A percentile compares a stretch with the other conserved stretches of the same genome.
phyloP scores from a whole-genome alignment of 2,113 vertebrate species.

The Phaetusa simplex region DNA sequence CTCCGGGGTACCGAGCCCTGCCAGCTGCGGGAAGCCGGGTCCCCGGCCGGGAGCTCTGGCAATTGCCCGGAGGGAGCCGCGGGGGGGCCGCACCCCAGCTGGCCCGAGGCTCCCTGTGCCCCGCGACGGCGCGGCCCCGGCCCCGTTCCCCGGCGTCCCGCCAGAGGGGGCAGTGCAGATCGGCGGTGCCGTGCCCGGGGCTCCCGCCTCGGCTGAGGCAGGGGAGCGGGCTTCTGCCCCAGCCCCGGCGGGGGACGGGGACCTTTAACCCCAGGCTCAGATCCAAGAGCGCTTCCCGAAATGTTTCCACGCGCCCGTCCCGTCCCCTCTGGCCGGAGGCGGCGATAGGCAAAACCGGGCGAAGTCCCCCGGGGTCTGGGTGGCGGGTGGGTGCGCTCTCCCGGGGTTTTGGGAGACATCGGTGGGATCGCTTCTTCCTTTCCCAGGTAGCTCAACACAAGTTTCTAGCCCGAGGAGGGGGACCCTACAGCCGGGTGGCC shows the following conservation, averaged over 20 bases:
- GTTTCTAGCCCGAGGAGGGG: not conserved
- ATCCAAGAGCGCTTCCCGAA: not conserved
- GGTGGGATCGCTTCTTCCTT: not conserved
- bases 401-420: not conserved
- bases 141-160: not conserved
- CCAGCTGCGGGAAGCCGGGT: not conserved
- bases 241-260: too few relatives aligned
- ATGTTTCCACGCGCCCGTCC: not conserved
- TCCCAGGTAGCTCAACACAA: not conserved
- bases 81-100: fast-evolving
- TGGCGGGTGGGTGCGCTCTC: not conserved
- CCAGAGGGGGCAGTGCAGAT: slow-evolving; percentile 37
- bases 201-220: not conserved
- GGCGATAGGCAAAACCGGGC: not conserved
- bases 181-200: not conserved
- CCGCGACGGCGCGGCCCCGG: not conserved
- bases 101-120: not conserved
- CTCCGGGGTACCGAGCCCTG: not conserved
- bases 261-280: not conserved
- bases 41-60: not conserved
- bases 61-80: not conserved
- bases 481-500: not conserved
- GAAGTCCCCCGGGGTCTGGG: too few relatives aligned
- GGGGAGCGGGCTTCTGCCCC: not conserved
- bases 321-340: not conserved